Conservation (phyloP, 2,797 vertebrate genomes). For the Microctenopoma stevenorrisi region DNA sequence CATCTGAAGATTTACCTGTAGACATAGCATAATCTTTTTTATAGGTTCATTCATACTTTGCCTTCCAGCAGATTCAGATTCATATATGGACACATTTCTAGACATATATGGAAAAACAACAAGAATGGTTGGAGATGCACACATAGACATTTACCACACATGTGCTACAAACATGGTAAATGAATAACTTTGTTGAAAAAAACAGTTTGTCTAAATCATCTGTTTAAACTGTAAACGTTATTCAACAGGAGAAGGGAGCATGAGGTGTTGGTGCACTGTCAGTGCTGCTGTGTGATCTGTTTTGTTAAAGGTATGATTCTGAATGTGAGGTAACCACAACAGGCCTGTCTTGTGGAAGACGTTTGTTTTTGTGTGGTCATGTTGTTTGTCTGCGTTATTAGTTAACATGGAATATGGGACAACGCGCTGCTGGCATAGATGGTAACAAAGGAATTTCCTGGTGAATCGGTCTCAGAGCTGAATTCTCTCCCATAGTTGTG, state of each 20-base stretch:
- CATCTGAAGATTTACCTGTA: too few relatives aligned
- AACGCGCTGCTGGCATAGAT: conserved; percentile 20
- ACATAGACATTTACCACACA: too few relatives aligned
- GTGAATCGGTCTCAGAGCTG: conserved; percentile 19
- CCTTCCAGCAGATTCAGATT: too few relatives aligned
- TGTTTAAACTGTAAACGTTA: conserved; percentile 12
- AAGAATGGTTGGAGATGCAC: too few relatives aligned
- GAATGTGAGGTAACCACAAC: conserved; percentile 21
- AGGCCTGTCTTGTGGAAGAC: conserved; percentile 27
- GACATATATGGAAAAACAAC: too few relatives aligned
- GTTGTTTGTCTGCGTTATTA: conserved; percentile 13
- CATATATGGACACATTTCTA: too few relatives aligned
- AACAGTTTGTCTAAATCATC: conserved; percentile 6
- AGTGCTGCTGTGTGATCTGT: not conserved
- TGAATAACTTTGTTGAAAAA: not conserved
- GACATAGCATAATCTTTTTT: too few relatives aligned
- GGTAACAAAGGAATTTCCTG: conserved; percentile 22
- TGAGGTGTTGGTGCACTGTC: conserved; percentile 21
- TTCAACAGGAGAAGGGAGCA: not conserved
- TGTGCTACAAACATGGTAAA: too few relatives aligned
- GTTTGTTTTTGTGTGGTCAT: conserved; percentile 19
- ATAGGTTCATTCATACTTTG: too few relatives aligned
- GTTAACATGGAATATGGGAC: conserved; percentile 38
- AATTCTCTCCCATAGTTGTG: conserved; percentile 27
- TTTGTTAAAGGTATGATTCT: conserved; percentile 8